Conservation (phyloP, 1,140 invertebrate species). For the Anastatus disparis region DNA sequence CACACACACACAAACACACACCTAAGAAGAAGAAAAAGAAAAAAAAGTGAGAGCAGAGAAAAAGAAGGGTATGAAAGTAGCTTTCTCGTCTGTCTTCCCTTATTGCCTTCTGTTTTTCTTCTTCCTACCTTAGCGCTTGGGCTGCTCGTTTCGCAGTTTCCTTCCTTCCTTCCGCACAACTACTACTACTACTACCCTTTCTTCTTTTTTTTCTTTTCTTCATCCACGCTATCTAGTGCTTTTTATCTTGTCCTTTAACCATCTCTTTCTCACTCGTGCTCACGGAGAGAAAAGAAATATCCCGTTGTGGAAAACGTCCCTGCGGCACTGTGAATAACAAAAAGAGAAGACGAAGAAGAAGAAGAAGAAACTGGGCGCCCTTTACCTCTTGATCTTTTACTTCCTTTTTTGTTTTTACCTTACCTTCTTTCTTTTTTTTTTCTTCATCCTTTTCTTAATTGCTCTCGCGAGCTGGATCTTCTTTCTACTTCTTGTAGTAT, state of each 20-base stretch:
- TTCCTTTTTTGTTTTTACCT: too few relatives aligned
- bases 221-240: not conserved
- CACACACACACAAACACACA: not conserved
- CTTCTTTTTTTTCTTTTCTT: not conserved
- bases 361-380: too few relatives aligned
- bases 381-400: too few relatives aligned
- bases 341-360: too few relatives aligned
- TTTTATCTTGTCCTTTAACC: conserved; percentile 30
- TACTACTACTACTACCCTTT: not conserved
- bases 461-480: not conserved
- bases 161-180: conserved; percentile 11
- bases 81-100: conserved; percentile 25
- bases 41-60: not conserved
- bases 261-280: not conserved
- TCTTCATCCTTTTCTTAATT: conserved; percentile 29
- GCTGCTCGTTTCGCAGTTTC: conserved; percentile 22
- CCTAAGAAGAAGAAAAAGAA: not conserved
- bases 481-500: too few relatives aligned
- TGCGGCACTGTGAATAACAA: conserved; percentile 11
- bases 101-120: conserved; percentile 38
- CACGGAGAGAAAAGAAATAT: conserved; percentile 21
- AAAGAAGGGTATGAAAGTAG: not conserved
- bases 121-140: too few relatives aligned
- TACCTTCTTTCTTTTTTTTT: not conserved
- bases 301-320: conserved; percentile 19